phyloP scores from a whole-genome alignment of 2,113 vertebrate species.

The Heterochromis multidens region DNA sequence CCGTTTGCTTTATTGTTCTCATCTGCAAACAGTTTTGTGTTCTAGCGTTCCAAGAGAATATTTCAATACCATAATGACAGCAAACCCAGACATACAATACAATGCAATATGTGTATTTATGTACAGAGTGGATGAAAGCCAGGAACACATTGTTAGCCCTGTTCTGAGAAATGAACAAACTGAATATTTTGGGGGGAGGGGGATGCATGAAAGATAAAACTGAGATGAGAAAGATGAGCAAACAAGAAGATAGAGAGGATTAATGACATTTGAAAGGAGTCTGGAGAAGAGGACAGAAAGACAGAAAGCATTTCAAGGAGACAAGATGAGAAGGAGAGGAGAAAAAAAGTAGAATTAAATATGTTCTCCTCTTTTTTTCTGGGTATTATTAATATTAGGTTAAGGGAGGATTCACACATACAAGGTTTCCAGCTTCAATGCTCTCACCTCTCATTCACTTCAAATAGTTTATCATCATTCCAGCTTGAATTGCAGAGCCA shows the following conservation, averaged over 20 bases:
- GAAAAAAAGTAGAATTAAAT: not conserved
- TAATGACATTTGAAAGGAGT: not conserved
- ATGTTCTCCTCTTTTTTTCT: not conserved
- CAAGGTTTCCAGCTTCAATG: not conserved
- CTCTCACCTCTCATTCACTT: not conserved
- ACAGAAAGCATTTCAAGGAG: not conserved
- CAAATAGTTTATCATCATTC: not conserved
- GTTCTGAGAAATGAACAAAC: slow-evolving; percentile 13
- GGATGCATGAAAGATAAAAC: slow-evolving; percentile 19
- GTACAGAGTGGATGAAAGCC: slow-evolving; percentile 16
- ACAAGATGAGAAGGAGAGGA: not conserved
- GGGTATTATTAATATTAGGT: not conserved
- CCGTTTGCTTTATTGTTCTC: slow-evolving; percentile 34
- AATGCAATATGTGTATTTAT: slow-evolving; percentile 29
- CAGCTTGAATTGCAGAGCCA: not conserved
- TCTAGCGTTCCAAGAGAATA: slow-evolving; percentile 1
- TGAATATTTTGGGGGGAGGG: not conserved
- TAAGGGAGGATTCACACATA: not conserved
- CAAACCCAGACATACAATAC: slow-evolving; percentile 9
- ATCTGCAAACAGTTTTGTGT: slow-evolving; percentile 44
- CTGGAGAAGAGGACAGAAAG: not conserved
- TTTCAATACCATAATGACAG: slow-evolving; percentile 20
- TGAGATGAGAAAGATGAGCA: slow-evolving; percentile 17
- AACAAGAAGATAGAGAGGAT: slow-evolving; percentile 6
- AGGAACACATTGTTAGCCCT: not conserved